Base-by-base conservation (phyloP, 2,888 invertebrate genomes). In the Eupithecia subfuscata region DNA sequence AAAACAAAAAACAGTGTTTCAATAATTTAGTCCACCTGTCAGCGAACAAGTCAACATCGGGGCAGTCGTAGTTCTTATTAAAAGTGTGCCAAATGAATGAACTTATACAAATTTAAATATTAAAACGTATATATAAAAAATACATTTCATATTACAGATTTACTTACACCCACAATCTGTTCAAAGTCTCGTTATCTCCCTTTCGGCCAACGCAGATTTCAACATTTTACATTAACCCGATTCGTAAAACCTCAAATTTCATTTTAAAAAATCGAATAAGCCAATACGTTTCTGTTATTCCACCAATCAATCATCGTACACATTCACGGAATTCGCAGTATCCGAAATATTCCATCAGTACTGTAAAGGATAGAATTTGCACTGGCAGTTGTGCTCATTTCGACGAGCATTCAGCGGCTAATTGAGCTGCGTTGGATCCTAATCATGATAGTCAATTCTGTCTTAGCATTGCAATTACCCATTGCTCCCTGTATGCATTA, bases 221-320 rank as follows among this genome's bases (percentile, higher is more conserved):
- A 56, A 56, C n/a, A 52, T 52, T 56, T 56, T 11, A n/a, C n/a
- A 22, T 22, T 22, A 22, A 56, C n/a, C n/a, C 9, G 52, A 52
- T 56, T 56, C 56, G 12, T 60, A 25, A 25, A 60, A 60, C 60
- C 60, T 60, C 22, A 11, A 25, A 56, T 22, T 12, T 25, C 60
- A 60, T 60, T 25, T 25, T 12, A 56, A 56, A 60, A 60, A 6
- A 14, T 25, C 60, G 12, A 60, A 60, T 60, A 60, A 60, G 25
- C 60, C 60, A 12, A 60, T 60, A 60, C 60, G 14, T n/a, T 25
- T 60, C 60, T 60, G 60, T 22, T 60, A 60, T 60, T 60, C 60
- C 60, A 60, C 12, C 60, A 60, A 60, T 60, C 60, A 60, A 60
- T 60, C 60, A 60, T 22, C 56, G 56, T 56, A 12, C 60, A 60